Evolutionary conservation across 2,888 invertebrate genomes (phyloP), one percentile per base, ranked within the genome.

Genomic region (Phania funesta): DNA sequence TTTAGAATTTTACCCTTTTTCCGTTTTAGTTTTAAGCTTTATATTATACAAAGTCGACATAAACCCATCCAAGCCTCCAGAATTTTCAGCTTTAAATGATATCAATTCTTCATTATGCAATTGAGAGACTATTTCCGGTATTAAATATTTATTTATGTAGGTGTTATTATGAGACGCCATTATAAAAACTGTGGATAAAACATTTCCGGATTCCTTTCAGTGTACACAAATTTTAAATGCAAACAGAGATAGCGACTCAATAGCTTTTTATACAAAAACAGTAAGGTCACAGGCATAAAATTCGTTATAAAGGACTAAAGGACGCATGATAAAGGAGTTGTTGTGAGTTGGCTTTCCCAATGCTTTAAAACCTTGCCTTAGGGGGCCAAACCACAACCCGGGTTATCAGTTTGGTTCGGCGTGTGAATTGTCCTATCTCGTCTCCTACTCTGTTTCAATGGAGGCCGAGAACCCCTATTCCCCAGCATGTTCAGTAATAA

Each of bases 21-120:
- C 46, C 0, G 86, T 81, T 48, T 83, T 74, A n/a, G 89, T 83
- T 5, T 83, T 85, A 44, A 89, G 60, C 7, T 85, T 44, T 13
- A 89, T 84, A 7, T 85, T 87, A 81, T 89, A 90, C 4, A 90
- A 74, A 1, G 87, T 86, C 0, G 91, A 90, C 91, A 90, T 90
- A 67, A 90, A 90, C 0, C 90, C 90, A 82, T 90, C 90, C 11
- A 90, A 75, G 0, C 89, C 88, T n/a, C 78, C 85, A n/a, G 87
- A 85, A 75, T 86, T 86, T 35, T 87, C 84, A 0, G 87, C 78
- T 11, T 85, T 76, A 64, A 85, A 86, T 0, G 84, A 73, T 5
- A 86, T 22, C 3, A 89, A 20, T 2, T 85, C 78, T 6, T 87
- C 85, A n/a, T 83, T 75, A 0, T 84, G 79, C 48, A 90, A 84